phyloP scores from a whole-genome alignment of 2,888 invertebrate genomes.

The Drosophila mimetica region DNA sequence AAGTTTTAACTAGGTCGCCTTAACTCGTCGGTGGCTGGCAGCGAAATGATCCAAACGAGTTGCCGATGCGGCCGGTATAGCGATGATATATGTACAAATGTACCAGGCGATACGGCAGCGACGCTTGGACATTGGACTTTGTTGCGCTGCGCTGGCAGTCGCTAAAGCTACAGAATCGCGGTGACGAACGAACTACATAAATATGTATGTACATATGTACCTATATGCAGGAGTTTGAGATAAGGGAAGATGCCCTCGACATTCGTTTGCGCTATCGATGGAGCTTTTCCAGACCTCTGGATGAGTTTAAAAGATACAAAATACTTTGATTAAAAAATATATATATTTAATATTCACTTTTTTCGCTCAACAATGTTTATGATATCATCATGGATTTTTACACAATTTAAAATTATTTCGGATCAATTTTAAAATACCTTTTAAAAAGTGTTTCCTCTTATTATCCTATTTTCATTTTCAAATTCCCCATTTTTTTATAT shows the following conservation, averaged over 20 bases:
- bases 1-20: slow-evolving; percentile 41
- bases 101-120: slow-evolving; percentile 14
- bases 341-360: no score
- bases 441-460: no score
- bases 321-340: background rate
- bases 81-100: slow-evolving; percentile 19
- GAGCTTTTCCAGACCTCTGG: background rate
- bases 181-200: slow-evolving; percentile 21
- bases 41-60: slow-evolving; percentile 57
- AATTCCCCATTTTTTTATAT: no score
- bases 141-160: slow-evolving; percentile 28
- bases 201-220: slow-evolving; percentile 3
- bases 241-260: slow-evolving; percentile 21
- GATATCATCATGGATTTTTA: no score
- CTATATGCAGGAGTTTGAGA: slow-evolving; percentile 4
- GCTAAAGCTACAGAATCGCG: slow-evolving; percentile 20
- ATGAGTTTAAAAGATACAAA: no score
- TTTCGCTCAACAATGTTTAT: no score
- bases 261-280: slow-evolving; percentile 1
- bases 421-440: no score
- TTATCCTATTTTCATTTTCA: no score
- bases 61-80: slow-evolving; percentile 27
- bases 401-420: no score
- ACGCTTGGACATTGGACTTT: slow-evolving; percentile 60
- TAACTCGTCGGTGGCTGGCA: slow-evolving; percentile 40